These are phyloP conservation scores for Pseudomyrmex concolor DNA, from an alignment of 1,140 invertebrate genomes.

Conservation along the genomic window DNA sequence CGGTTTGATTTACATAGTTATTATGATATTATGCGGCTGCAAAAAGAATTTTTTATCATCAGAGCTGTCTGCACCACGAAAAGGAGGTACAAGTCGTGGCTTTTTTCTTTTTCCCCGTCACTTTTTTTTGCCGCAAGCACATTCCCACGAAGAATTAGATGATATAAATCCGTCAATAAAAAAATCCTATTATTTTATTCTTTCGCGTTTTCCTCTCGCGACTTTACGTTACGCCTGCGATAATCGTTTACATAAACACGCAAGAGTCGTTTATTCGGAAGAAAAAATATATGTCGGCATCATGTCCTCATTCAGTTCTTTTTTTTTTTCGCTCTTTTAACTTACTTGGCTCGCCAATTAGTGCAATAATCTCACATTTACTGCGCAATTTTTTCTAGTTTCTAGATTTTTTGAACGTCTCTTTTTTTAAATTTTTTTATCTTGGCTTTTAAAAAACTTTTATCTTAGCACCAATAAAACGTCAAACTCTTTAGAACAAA, in stretches of 20 bases:
- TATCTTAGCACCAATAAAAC: slow-evolving; percentile 25
- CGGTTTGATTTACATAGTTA: slow-evolving; percentile 82
- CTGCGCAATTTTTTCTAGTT: no score
- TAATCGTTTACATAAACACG: neutral
- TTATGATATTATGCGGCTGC: slow-evolving; percentile 81
- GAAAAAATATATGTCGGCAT: neutral
- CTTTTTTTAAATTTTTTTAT: neutral
- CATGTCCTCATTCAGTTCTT: neutral
- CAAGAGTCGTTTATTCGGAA: neutral
- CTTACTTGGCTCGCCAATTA: no score
- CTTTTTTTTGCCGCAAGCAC: slow-evolving; percentile 25
- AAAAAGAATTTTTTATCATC: slow-evolving; percentile 79
- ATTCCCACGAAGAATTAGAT: neutral
- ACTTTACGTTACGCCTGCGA: neutral
- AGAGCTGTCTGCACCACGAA: slow-evolving; percentile 62
- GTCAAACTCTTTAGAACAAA: neutral
- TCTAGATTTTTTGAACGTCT: neutral
- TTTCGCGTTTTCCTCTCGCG: neutral
- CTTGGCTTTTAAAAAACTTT: neutral
- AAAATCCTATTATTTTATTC: neutral
- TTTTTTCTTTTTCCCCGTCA: slow-evolving; percentile 18
- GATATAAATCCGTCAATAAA: slow-evolving; percentile 12
- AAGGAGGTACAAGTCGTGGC: slow-evolving; percentile 53
- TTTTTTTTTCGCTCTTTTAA: no score
- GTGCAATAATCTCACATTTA: no score